These are phyloP conservation scores for Prosapia bicincta DNA, from an alignment of 2,888 invertebrate genomes.

Conservation along the genomic window DNA sequence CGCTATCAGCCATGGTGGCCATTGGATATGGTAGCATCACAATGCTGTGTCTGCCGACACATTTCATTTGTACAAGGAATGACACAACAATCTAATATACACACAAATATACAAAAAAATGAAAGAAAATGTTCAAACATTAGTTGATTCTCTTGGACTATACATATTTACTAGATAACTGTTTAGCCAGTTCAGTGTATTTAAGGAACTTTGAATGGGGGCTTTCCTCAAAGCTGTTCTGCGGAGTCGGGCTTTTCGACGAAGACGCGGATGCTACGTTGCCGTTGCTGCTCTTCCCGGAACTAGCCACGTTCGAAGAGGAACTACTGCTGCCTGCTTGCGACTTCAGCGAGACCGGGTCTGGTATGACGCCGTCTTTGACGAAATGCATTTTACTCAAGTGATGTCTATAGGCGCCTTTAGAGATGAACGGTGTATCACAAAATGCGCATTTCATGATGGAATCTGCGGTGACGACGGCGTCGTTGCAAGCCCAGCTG, in stretches of 20 bases:
- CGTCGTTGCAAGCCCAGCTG: slow-evolving; percentile 93
- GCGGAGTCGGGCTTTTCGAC: slow-evolving; percentile 37
- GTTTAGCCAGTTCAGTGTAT: slow-evolving; percentile 97
- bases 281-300: slow-evolving; percentile 12
- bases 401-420: slow-evolving; percentile 95
- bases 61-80: slow-evolving; percentile 36
- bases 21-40: slow-evolving; percentile 24
- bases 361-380: slow-evolving; percentile 83
- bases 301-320: slow-evolving; percentile 46
- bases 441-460: slow-evolving; percentile 94
- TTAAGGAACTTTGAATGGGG: slow-evolving; percentile 97
- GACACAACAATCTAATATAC: slow-evolving; percentile 36
- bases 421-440: slow-evolving; percentile 94
- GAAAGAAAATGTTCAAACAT: not conserved
- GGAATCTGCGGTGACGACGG: slow-evolving; percentile 79
- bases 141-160: slow-evolving; percentile 46
- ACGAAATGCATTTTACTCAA: slow-evolving; percentile 94
- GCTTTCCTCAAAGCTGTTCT: slow-evolving; percentile 70
- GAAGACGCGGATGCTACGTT: slow-evolving; percentile 41
- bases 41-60: not conserved
- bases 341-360: slow-evolving; percentile 56
- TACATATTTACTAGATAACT: slow-evolving; percentile 95
- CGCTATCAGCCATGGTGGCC: not conserved
- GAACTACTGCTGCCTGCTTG: slow-evolving; percentile 49
- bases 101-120: slow-evolving; percentile 28